Base-by-base conservation (phyloP, 1,140 invertebrate species). In the Plodia interpunctella region DNA sequence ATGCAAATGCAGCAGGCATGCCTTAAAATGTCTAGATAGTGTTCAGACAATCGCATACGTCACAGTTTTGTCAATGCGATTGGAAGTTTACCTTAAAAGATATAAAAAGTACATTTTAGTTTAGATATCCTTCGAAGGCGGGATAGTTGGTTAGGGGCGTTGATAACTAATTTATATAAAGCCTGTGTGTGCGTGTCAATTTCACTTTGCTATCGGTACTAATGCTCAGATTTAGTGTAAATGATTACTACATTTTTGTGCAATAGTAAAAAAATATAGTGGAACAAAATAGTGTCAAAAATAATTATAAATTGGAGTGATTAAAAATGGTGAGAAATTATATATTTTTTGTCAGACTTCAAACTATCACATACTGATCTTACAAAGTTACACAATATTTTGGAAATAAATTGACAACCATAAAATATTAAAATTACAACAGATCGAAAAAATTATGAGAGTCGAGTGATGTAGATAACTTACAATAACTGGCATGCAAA, bases 111-210 rank as follows among this genome's bases (percentile, higher is more conserved):
- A 64, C 66, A 55, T 57, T 60, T 61, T 28, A 60, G 19, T 35
- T 35, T 35, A 35, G 32, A 35, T 35, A 35, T 35, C 8, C 32
- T 35, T 35, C 61, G 62, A 61, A 55, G 62, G 56, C 66, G 55
- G 35, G 28, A 35, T 35, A 50, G 21, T 30, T 58, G 60, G 17
- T 52, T 35, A 30, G 38, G 19, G 20, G n/a, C 53, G 32, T 35
- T 60, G 65, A 65, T 71, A 68, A 55, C 32, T 62, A 60, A 52
- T 63, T 63, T 65, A 59, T 70, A 66, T 25, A 71, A 71, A 70
- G 68, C 32, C 30, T 20, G 56, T 49, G 54, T 5, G 32, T 35
- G 32, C 13, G 32, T 35, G 13, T 35, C 13, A 11, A 13, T 10
- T 35, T 35, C 32, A 35, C 32, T 35, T 10, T 25, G 21, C 21